A percentile compares a stretch with the other conserved stretches of the same genome.
Conservation (phyloP, 92 coral and sea anemone species). For the Plumapathes pennacea region DNA sequence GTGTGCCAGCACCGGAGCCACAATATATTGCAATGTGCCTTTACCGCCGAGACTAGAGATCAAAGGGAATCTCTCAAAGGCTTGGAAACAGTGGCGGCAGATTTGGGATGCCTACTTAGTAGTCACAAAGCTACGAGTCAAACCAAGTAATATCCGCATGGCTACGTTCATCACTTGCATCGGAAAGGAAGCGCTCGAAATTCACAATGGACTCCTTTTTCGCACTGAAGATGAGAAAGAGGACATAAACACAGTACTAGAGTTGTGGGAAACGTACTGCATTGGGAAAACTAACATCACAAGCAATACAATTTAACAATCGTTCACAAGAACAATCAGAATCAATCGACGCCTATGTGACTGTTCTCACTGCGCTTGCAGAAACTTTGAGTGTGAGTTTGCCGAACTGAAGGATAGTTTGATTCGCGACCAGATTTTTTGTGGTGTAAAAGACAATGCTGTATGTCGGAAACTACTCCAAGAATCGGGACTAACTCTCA, state of each 20-base stretch:
- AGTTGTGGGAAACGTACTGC: slow-evolving; percentile 46
- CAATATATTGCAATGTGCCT: background rate
- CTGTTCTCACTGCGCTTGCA: slow-evolving; percentile 33
- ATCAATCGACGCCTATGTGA: slow-evolving; percentile 16
- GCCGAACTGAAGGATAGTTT: slow-evolving; percentile 17
- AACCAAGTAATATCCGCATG: slow-evolving; percentile 30
- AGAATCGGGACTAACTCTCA: slow-evolving; percentile 18
- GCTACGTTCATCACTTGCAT: slow-evolving; percentile 41
- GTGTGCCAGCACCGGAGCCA: background rate
- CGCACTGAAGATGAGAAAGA: slow-evolving; percentile 40
- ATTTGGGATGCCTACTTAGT: slow-evolving; percentile 37
- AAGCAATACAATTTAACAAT: slow-evolving; percentile 13
- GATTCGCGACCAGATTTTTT: slow-evolving; percentile 27
- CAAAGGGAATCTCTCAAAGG: slow-evolving; percentile 15
- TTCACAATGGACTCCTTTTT: slow-evolving; percentile 44
- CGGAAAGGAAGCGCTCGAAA: slow-evolving; percentile 24
- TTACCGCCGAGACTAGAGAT: slow-evolving; percentile 2
- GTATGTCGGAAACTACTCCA: slow-evolving; percentile 35
- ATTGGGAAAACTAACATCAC: slow-evolving; percentile 47
- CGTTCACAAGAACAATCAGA: slow-evolving; percentile 30
- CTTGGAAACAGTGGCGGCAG: slow-evolving; percentile 35
- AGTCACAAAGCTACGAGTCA: slow-evolving; percentile 12
- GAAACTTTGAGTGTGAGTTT: slow-evolving; percentile 5
- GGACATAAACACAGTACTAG: slow-evolving; percentile 29
- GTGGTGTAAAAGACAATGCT: slow-evolving; percentile 16